Base-by-base conservation (phyloP, 2,797 vertebrate genomes). In the Myripristis jacobus region DNA sequence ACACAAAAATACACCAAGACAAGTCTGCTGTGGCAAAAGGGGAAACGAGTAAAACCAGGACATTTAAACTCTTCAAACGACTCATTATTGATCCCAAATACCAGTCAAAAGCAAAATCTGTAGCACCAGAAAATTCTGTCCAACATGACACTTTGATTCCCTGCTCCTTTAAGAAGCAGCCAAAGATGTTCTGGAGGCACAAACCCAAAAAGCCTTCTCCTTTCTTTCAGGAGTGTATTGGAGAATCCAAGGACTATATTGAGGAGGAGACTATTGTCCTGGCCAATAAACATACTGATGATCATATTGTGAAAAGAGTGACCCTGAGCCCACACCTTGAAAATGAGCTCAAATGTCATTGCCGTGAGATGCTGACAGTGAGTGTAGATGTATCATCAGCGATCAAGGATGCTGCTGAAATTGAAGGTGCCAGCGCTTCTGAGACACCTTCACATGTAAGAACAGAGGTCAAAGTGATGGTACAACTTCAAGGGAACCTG, bases 31-130 rank as follows among this genome's bases (percentile, higher is more conserved):
- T 16, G 47, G 56, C 36, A 9, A 38, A 46, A 50, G 66, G 16
- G 8, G 55, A 60, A 43, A 56, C 4, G 10, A 62, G 73, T 4
- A 85, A 86, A 31, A 59, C 36, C 6, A 87, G 91, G 13, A 78
- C 90, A 27, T 94, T 94, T 92, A 73, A 89, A 66, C 83, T 91
- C 29, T 78, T 95, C 73, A 94, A 91, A 82, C 87, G 72, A 34
- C 78, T 94, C 0, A 9, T 94, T 16, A 88, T 80, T 1, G 66
- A 51, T 82, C 70, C 65, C 88, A 85, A 68, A 82, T 78, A 18
- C 10, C 71, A 79, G 18, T 87, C 46, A 86, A 80, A 41, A 81
- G 87, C 21, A 82, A 82, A 0, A 72, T 85, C 76, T 82, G 62
- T 87, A 27, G 87, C 82, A 7, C 54, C 81, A 5, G 85, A 91